phyloP scores from a whole-genome alignment of 2,797 vertebrate genomes.

The Denticeps clupeoides region DNA sequence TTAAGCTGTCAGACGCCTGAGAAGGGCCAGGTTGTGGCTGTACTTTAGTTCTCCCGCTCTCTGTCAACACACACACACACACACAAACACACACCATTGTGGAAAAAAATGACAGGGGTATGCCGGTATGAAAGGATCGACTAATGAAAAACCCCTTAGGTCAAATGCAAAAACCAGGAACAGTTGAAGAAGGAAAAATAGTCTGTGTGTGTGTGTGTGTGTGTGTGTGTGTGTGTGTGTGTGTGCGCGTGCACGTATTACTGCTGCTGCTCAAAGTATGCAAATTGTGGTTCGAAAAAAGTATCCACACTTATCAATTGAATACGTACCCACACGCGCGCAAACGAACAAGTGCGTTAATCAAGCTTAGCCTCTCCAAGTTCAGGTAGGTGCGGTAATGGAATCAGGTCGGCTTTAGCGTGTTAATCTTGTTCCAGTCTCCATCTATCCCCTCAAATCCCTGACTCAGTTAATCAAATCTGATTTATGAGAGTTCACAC shows the following conservation, averaged over 20 bases:
- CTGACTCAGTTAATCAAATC: conserved; percentile 10
- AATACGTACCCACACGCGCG: background rate
- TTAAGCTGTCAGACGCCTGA: background rate
- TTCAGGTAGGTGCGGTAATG: conserved; percentile 1
- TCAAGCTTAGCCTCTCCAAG: background rate
- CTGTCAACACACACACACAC: background rate
- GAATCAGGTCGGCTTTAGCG: conserved; percentile 9
- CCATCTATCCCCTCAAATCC: conserved; percentile 11
- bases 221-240: background rate
- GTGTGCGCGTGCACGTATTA: background rate
- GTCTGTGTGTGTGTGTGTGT: background rate
- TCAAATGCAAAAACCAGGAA: background rate
- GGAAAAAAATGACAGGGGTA: background rate
- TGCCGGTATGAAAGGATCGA: background rate
- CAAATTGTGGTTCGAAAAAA: too few species aligned
- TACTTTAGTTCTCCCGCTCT: too few species aligned
- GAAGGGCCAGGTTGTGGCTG: background rate
- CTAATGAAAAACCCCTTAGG: background rate
- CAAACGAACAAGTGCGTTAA: background rate
- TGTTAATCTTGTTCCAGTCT: conserved; percentile 10
- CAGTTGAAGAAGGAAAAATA: background rate
- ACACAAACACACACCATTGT: background rate
- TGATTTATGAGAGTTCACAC: too few species aligned
- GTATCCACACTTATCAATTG: too few species aligned
- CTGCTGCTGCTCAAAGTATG: too few species aligned